Base-by-base conservation (phyloP, 2,797 vertebrate genomes). In the Alosa sapidissima region DNA sequence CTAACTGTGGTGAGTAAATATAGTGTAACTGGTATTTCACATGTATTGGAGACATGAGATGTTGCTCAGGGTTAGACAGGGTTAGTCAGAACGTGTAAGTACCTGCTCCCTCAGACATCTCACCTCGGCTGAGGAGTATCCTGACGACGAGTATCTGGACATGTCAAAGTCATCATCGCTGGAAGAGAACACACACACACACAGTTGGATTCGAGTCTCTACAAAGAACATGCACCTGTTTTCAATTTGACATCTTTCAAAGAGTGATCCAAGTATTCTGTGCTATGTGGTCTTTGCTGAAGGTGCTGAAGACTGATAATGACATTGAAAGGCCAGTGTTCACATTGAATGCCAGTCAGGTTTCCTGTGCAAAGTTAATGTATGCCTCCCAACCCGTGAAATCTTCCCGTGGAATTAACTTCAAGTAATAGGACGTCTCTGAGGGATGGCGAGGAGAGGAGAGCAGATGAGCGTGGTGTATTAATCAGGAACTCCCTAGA, bases 91-190 rank as follows among this genome's bases (percentile, higher is more conserved):
- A 89, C 89, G 90, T 86, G 93, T 94, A 95, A 89, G 92, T 95
- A 95, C 95, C 95, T 95, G 94, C 91, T 95, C 94, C 93, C 93
- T 96, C 92, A 96, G 90, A 93, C 92, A 94, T 96, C 98, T 98
- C 96, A 99, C 98, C 98, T 99, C 98, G 92, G 98, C 98, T 90
- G 98, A 99, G 91, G 98, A 99, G 93, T 99, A 99, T 95, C 98
- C 98, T 86, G 98, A 99, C 11, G 98, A 99, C 10, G 98, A 99
- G 81, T 99, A 99, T 96, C 98, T 97, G 92, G 98, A 99, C 97
- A 99, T 97, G 91, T 99, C 98, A 48, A 99, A 99, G 94, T 99
- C 98, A 89, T 99, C 98, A 81, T 99, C 98, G 85, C 98, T 99
- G 92, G 85, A 92, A 92, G 83, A 72, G 19, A 88, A 78, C 13